Percentiles rank a stretch among this genome's conserved stretches.
phyloP scores from a whole-genome alignment of 2,888 invertebrate species.

The Poecilobothrus nobilitatus region DNA sequence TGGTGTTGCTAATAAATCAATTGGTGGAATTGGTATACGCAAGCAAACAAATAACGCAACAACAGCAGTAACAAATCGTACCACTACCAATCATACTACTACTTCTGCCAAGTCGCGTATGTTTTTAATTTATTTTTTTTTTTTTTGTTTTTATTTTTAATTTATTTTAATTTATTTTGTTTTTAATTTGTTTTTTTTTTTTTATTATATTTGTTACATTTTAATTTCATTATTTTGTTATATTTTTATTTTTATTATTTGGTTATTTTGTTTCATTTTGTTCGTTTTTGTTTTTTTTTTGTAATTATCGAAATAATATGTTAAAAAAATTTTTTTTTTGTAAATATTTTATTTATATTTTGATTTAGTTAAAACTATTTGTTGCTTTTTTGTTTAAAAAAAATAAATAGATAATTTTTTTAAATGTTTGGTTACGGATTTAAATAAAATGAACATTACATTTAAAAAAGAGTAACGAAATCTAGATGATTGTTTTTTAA shows the following conservation, averaged over 20 bases:
- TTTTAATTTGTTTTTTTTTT: slow-evolving; percentile 2
- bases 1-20: slow-evolving; percentile 21
- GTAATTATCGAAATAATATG: no score
- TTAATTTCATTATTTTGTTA: background rate
- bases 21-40: slow-evolving; percentile 28
- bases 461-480: no score
- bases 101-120: slow-evolving; percentile 25
- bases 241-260: slow-evolving; percentile 1
- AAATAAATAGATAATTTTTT: no score
- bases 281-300: no score
- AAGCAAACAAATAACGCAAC: slow-evolving; percentile 22
- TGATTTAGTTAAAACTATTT: no score
- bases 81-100: slow-evolving; percentile 17
- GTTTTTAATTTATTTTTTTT: slow-evolving; percentile 18
- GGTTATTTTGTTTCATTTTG: no score
- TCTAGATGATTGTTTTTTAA: no score
- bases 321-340: no score
- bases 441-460: no score
- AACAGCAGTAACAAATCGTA: slow-evolving; percentile 34
- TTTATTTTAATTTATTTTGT: slow-evolving; percentile 15
- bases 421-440: no score
- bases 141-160: slow-evolving; percentile 10
- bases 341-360: no score
- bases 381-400: no score
- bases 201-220: background rate